A percentile compares a stretch with the other conserved stretches of the same genome.
These are phyloP conservation scores for Ailurus styani DNA, from an alignment of 2,113 vertebrate genomes.

Conservation along the genomic window DNA sequence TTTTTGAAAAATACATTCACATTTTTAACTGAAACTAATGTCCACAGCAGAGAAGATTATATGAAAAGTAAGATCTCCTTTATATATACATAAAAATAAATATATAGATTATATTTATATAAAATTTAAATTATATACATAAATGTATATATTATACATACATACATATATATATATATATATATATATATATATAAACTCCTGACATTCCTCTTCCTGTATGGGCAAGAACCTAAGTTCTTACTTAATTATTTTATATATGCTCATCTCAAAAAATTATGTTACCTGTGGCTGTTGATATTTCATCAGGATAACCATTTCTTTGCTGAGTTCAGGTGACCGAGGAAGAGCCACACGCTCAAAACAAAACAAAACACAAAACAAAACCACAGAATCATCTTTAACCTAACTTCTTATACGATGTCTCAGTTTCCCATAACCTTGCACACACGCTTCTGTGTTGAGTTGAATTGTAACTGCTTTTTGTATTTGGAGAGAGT, in stretches of 20 bases:
- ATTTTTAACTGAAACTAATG: background rate
- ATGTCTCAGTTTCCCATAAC: slow-evolving; percentile 75
- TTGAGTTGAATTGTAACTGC: slow-evolving; percentile 79
- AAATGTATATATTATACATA: too few species aligned
- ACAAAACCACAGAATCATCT: slow-evolving; percentile 62
- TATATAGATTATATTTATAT: too few species aligned
- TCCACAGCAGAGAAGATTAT: background rate
- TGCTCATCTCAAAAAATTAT: background rate
- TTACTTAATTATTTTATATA: background rate
- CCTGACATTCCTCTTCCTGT: too few species aligned
- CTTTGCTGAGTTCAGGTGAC: slow-evolving; percentile 71
- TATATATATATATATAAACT: too few species aligned
- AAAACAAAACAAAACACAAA: slow-evolving; percentile 32
- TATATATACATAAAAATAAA: background rate
- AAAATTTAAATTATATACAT: too few species aligned
- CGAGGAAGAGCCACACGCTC: slow-evolving; percentile 62
- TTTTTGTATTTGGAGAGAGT: slow-evolving; percentile 87
- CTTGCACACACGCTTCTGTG: slow-evolving; percentile 80
- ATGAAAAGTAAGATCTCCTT: background rate
- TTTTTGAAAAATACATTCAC: background rate
- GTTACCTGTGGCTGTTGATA: slow-evolving; percentile 74
- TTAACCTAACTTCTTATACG: slow-evolving; percentile 77
- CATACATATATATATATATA: too few species aligned
- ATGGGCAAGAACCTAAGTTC: background rate
- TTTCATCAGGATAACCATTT: slow-evolving; percentile 75